Evolutionary conservation across 2,888 invertebrate genomes (phyloP).

Genomic region (Maniola hyperantus): DNA sequence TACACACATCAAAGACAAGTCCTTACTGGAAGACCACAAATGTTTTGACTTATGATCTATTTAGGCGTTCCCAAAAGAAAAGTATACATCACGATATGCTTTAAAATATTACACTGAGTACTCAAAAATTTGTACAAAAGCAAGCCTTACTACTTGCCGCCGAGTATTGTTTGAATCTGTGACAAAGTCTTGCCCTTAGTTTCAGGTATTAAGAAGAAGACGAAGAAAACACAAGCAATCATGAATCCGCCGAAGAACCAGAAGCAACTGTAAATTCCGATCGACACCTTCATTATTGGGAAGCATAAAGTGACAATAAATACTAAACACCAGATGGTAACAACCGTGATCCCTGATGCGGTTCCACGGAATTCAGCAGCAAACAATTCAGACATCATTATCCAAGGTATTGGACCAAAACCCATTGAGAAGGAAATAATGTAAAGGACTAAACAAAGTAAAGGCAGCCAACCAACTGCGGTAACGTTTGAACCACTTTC

Average conservation of each 20-base stretch:
- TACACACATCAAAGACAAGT: too few species aligned
- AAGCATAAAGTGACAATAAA: slow-evolving; percentile 88
- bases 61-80: too few species aligned
- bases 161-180: slow-evolving; percentile 87
- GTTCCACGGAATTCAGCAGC: slow-evolving; percentile 87
- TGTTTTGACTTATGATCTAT: too few species aligned
- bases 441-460: slow-evolving; percentile 84
- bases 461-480: slow-evolving; percentile 86
- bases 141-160: slow-evolving; percentile 58
- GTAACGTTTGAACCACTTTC: slow-evolving; percentile 73
- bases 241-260: slow-evolving; percentile 89
- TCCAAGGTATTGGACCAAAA: slow-evolving; percentile 92
- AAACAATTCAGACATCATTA: slow-evolving; percentile 90
- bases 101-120: too few species aligned
- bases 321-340: slow-evolving; percentile 89
- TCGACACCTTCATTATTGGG: slow-evolving; percentile 81
- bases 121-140: slow-evolving; percentile 13
- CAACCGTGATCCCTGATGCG: slow-evolving; percentile 89
- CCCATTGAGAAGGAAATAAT: slow-evolving; percentile 87
- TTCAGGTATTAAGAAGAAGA: slow-evolving; percentile 87
- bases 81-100: too few species aligned
- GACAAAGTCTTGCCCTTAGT: slow-evolving; percentile 91
- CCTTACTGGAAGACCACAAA: too few species aligned
- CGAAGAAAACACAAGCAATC: slow-evolving; percentile 85
- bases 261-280: slow-evolving; percentile 87